Evolutionary conservation across 2,797 vertebrate species (phyloP), one percentile per base, ranked within the genome.

Genomic region (Myotis pilosus): DNA sequence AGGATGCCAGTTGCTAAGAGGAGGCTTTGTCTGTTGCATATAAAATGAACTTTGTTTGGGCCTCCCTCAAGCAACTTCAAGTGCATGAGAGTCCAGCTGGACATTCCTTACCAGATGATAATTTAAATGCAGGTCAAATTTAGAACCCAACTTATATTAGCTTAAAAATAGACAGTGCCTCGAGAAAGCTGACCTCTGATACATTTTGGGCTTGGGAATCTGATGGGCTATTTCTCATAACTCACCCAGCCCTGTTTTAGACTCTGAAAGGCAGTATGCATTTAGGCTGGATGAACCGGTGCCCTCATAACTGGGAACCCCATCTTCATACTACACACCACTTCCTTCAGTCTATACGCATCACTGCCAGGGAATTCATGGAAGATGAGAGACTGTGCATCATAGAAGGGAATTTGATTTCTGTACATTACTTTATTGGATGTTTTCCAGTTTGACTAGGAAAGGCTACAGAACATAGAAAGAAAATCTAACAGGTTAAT

Each of bases 41-140:
- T 79, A 87, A 97, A 94, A 93, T 97, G 90, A 81, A 80, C 96
- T 98, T 97, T 17, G n/a, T 97, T 94, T 88, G 91, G 87, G 91
- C 84, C 78, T 96, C 94, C 97, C 94, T 82, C 57, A 93, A 84
- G 75, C 91, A 91, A 93, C 83, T 96, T 96, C n/a, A 47, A 79
- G 78, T 96, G 57, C 23, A 6, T 81, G 69, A 30, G 89, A 87
- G 83, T 91, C 76, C 85, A 95, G 94, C 92, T 76, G 33, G 96
- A 94, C 94, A 93, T 96, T 96, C 95, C 79, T 94, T n/a, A 66
- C 38, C 78, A 80, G 89, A 92, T 85, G 78, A 81, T 94, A 49
- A 89, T 94, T 96, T 96, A 94, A 96, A 79, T 94, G 88, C 68
- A 92, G 81, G 66, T 94, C 96, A 97, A 68, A 94, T 97, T 96